Base-by-base conservation (phyloP, 1,140 invertebrate genomes). In the Drosophila athabasca region DNA sequence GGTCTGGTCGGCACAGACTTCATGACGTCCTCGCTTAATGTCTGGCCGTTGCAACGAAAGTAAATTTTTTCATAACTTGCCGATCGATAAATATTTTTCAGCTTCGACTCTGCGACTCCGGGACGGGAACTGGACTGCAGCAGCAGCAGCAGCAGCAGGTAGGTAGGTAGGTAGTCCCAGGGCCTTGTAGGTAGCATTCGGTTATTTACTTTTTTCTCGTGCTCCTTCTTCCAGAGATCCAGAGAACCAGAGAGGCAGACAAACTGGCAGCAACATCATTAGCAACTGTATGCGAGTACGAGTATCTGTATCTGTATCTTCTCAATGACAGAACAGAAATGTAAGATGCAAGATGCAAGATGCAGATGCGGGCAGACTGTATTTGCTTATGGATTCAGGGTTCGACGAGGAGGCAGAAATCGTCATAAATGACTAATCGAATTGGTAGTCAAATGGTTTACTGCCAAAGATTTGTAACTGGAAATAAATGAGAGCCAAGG, bases 221-320 rank as follows among this genome's bases (percentile, higher is more conserved):
- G 48, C 15, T 62, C 46, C 53, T 49, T 46, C 24, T 57, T 22
- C 39, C 76, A 45, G 67, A 11, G 9, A 39, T 11, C 9, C 35
- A 9, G 35, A 31, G 6, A 39, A 4, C 35, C 35, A 39, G 35
- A 39, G 31, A 39, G 22, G 53, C 82, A 87, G 82, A 87, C 82
- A 87, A 88, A 88, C 82, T 87, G 82, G 82, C 81, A 85, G 81
- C 82, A 75, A 48, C 78, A 76, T 87, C 83, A 87, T 87, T 88
- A 87, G 82, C 78, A 87, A 76, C 58, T 68, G 69, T 55, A 45
- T 65, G 3, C 3, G 24, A 11, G 35, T 4, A 39, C 35, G 35
- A 39, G 35, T 13, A 39, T 39, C 35, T 39, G 39, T 53, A 49
- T 68, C 29, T 62, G 22, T 46, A 62, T 67, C 62, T 50, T 45